A percentile compares a stretch with the other conserved stretches of the same genome.
Conservation (phyloP, 2,888 invertebrate genomes). For the Drosophila melanosoma region DNA sequence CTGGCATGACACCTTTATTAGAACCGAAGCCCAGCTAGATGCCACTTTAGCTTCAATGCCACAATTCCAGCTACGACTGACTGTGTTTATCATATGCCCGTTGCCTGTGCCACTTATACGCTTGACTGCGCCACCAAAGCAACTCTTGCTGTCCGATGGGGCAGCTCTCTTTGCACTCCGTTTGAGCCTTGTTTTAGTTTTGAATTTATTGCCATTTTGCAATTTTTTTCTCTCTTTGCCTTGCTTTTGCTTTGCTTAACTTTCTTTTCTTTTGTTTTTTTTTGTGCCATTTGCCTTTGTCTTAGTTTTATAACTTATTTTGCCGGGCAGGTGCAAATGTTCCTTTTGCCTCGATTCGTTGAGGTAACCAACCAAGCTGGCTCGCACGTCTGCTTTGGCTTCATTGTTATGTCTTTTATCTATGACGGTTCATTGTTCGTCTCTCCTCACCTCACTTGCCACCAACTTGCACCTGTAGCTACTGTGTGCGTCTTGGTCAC, state of each 20-base stretch:
- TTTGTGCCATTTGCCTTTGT: slow-evolving; percentile 58
- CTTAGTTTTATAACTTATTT: slow-evolving; percentile 77
- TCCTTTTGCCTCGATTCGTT: slow-evolving; percentile 15
- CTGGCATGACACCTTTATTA: slow-evolving; percentile 74
- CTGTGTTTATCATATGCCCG: slow-evolving; percentile 75
- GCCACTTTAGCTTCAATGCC: slow-evolving; percentile 31
- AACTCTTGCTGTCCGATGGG: slow-evolving; percentile 25
- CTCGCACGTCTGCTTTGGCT: slow-evolving; percentile 76
- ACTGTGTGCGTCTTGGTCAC: slow-evolving; percentile 59
- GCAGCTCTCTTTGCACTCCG: slow-evolving; percentile 14
- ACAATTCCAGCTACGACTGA: slow-evolving; percentile 36
- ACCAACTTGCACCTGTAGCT: slow-evolving; percentile 63
- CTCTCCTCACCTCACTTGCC: neutral
- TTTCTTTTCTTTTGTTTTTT: slow-evolving; percentile 28
- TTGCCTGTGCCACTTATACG: slow-evolving; percentile 64
- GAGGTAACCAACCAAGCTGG: slow-evolving; percentile 26
- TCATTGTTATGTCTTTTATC: slow-evolving; percentile 79
- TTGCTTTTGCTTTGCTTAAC: slow-evolving; percentile 26
- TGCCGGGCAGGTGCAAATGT: slow-evolving; percentile 74
- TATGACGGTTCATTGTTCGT: slow-evolving; percentile 79
- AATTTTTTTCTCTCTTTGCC: slow-evolving; percentile 51
- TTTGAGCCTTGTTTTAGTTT: slow-evolving; percentile 73
- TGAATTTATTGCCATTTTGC: slow-evolving; percentile 81
- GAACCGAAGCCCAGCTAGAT: slow-evolving; percentile 43
- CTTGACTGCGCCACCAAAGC: slow-evolving; percentile 51